Percentiles rank a stretch among this genome's conserved stretches.
Conservation (phyloP, 2,888 invertebrate genomes). For the Ennomos erosarius region DNA sequence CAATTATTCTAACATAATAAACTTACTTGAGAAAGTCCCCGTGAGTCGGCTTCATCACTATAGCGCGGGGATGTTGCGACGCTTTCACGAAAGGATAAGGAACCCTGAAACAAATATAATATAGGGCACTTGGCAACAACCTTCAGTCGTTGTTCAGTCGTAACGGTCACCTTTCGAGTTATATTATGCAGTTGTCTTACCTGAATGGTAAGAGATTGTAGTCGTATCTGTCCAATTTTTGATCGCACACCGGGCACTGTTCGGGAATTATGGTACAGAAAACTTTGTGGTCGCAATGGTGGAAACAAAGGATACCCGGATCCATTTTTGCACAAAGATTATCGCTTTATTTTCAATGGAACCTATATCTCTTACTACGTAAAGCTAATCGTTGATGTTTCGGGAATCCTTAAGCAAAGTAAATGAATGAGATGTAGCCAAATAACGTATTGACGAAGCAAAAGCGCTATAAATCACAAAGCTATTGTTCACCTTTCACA, state of each 20-base stretch:
- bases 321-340: slow-evolving; percentile 81
- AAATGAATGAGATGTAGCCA: slow-evolving; percentile 45
- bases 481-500: slow-evolving; percentile 66
- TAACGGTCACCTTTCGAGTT: slow-evolving; percentile 18
- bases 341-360: slow-evolving; percentile 59
- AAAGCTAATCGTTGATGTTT: slow-evolving; percentile 38
- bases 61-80: slow-evolving; percentile 90
- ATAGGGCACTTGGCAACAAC: slow-evolving; percentile 67
- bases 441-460: slow-evolving; percentile 58
- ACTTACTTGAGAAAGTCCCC: slow-evolving; percentile 95
- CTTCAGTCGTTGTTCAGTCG: slow-evolving; percentile 37
- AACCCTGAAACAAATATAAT: slow-evolving; percentile 84
- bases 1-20: slow-evolving; percentile 6
- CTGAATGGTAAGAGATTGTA: slow-evolving; percentile 91
- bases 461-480: slow-evolving; percentile 60
- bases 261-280: slow-evolving; percentile 93
- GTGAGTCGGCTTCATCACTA: slow-evolving; percentile 94
- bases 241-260: slow-evolving; percentile 91
- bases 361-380: slow-evolving; percentile 43
- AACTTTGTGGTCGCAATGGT: slow-evolving; percentile 93
- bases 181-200: slow-evolving; percentile 67
- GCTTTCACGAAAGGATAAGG: slow-evolving; percentile 95
- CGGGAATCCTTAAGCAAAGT: slow-evolving; percentile 47
- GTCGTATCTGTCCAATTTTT: slow-evolving; percentile 82
- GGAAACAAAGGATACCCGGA: slow-evolving; percentile 95